A percentile compares a stretch with the other conserved stretches of the same genome.
These are phyloP conservation scores for Rattus norvegicus DNA, from an alignment of 2,113 vertebrate genomes.

Conservation along the genomic window DNA sequence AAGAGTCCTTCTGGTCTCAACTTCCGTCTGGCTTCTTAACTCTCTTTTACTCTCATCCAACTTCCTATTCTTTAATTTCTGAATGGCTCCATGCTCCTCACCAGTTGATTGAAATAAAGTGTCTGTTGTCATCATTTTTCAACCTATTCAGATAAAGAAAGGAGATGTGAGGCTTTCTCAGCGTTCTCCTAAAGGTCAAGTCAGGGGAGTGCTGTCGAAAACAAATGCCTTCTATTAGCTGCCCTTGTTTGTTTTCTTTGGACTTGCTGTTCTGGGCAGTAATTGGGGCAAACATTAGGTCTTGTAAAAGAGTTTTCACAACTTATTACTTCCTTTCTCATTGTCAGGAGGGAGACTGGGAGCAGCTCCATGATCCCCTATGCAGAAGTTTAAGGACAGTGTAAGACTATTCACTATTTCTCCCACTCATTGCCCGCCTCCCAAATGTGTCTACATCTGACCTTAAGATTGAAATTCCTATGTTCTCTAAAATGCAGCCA, in stretches of 20 bases:
- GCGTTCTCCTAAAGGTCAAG: neutral
- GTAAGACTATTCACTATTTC: neutral
- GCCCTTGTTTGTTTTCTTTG: conserved; percentile 38
- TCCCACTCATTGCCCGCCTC: neutral
- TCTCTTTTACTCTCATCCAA: neutral
- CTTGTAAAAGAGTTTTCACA: conserved; percentile 13
- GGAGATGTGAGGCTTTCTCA: neutral
- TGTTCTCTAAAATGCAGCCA: neutral
- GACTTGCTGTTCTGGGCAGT: neutral
- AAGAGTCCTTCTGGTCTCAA: neutral
- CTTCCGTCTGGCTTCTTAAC: neutral
- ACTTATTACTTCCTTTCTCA: neutral
- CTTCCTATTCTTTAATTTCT: neutral
- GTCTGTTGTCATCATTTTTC: neutral
- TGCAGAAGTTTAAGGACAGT: neutral
- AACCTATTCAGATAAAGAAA: neutral
- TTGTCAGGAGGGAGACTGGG: neutral
- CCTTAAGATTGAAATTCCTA: neutral
- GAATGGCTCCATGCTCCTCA: neutral
- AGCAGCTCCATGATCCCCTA: neutral
- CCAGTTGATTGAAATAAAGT: neutral
- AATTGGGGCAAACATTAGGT: neutral
- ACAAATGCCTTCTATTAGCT: neutral
- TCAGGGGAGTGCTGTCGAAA: neutral
- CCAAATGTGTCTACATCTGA: neutral